Evolutionary conservation across 2,797 vertebrate genomes (phyloP).

Genomic region (Cossypha heuglini): DNA sequence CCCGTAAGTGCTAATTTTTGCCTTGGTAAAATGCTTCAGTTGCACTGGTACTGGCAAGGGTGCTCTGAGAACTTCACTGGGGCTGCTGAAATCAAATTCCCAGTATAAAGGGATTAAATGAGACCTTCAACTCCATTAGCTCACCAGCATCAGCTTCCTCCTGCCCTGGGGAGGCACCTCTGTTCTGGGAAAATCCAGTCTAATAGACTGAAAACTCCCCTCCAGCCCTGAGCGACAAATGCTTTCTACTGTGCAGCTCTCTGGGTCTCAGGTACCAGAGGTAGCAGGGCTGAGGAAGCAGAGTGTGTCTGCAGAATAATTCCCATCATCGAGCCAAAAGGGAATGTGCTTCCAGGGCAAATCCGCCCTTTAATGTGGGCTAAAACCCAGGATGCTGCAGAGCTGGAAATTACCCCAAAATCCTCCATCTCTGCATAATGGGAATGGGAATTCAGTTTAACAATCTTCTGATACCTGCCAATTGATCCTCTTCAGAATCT

Average conservation of each 20-base stretch:
- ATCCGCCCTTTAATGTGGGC: neutral
- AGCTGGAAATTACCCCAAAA: neutral
- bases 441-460: neutral
- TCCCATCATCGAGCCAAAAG: neutral
- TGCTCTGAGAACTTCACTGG: neutral
- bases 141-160: neutral
- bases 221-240: neutral
- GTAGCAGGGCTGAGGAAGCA: neutral
- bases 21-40: neutral
- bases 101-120: neutral
- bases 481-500: neutral
- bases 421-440: neutral
- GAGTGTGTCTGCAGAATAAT: neutral
- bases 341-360: neutral
- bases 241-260: neutral
- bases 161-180: neutral
- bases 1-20: neutral
- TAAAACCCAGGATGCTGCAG: neutral
- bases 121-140: neutral
- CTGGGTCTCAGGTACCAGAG: neutral
- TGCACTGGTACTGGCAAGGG: neutral
- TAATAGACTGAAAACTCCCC: neutral
- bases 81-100: neutral
- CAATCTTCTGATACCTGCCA: neutral
- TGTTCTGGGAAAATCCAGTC: neutral